Base-by-base conservation (phyloP, 1,140 invertebrate genomes). In the Radopholus similis region DNA sequence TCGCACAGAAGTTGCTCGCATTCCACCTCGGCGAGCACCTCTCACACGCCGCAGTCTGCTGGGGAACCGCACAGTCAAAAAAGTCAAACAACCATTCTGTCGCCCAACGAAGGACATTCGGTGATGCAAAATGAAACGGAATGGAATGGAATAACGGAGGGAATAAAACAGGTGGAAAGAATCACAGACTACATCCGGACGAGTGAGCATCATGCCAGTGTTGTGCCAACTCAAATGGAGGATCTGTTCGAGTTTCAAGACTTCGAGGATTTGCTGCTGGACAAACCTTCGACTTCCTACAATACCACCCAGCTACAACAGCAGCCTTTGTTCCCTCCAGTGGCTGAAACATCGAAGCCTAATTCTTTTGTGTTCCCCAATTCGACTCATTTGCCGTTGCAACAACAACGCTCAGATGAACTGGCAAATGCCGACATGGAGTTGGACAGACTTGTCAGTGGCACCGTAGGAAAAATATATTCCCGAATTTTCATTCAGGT, bases 361-460 rank as follows among this genome's bases (percentile, higher is more conserved):
- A 58, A 28, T 58, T 2, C 37, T 6, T 4, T 26, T 18, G 30
- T 9, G 11, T 59, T 8, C 38, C 15, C 13, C 3, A 60, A 32
- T 30, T 67, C 49, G 13, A 67, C 2, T 9, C 13, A 64, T 8
- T 21, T 21, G 30, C 18, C n/a, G 44, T 13, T 28, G n/a, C 18
- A 69, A n/a, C 34, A 66, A 66, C 44, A 30, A 6, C 70, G 44
- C 26, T 5, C 28, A 15, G 68, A 70, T 13, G 68, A 70, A 34
- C 42, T 70, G 32, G 70, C 68, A 6, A 72, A 69, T 38, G 68
- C 68, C 8, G 68, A 70, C 38, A 72, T 58, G 6, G 68, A 70
- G 40, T 30, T 70, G 66, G 68, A 70, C 28, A 57, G 68, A 62
- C 37, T 70, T 11, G 68, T 70, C 3, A 32, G 4, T 49, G 11